A percentile compares a stretch with the other conserved stretches of the same genome.
Conservation (phyloP, 2,113 vertebrate species). For the Hiodon tergisus region DNA sequence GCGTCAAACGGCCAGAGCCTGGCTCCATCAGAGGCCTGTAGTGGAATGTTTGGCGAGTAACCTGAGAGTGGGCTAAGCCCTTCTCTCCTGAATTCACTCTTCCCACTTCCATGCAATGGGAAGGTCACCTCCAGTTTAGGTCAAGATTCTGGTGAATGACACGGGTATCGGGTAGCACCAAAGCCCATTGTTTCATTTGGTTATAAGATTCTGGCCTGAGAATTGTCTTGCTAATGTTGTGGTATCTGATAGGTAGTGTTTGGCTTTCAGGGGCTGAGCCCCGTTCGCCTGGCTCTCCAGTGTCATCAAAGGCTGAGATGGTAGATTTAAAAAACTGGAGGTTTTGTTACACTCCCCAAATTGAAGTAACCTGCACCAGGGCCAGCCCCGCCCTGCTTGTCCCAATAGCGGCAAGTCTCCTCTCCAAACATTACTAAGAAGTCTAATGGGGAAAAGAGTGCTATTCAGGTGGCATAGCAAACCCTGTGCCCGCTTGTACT, state of each 20-base stretch:
- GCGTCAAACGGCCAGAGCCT: background rate
- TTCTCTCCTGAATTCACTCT: background rate
- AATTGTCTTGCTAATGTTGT: slow-evolving; percentile 30
- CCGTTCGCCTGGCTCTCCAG: background rate
- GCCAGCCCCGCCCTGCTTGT: background rate
- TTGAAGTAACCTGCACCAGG: too few species aligned
- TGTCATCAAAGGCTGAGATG: background rate
- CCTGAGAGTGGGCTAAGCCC: background rate
- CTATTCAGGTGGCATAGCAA: too few species aligned
- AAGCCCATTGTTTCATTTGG: slow-evolving; percentile 32
- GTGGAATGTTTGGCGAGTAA: background rate
- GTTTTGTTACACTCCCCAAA: slow-evolving; percentile 10
- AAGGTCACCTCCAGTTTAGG: slow-evolving; percentile 4
- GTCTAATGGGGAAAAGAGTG: too few species aligned
- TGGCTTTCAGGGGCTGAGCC: slow-evolving; percentile 12
- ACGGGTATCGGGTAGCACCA: slow-evolving; percentile 37
- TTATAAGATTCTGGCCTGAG: slow-evolving; percentile 8
- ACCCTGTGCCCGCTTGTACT: too few species aligned
- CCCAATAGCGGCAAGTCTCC: background rate
- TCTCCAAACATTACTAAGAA: too few species aligned
- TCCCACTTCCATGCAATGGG: background rate
- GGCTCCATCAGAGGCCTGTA: background rate
- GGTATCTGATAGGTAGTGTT: slow-evolving; percentile 23
- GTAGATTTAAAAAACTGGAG: background rate
- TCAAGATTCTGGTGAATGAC: slow-evolving; percentile 33